phyloP scores from a whole-genome alignment of 1,140 invertebrate genomes.

The Stegodyphus dumicola region DNA sequence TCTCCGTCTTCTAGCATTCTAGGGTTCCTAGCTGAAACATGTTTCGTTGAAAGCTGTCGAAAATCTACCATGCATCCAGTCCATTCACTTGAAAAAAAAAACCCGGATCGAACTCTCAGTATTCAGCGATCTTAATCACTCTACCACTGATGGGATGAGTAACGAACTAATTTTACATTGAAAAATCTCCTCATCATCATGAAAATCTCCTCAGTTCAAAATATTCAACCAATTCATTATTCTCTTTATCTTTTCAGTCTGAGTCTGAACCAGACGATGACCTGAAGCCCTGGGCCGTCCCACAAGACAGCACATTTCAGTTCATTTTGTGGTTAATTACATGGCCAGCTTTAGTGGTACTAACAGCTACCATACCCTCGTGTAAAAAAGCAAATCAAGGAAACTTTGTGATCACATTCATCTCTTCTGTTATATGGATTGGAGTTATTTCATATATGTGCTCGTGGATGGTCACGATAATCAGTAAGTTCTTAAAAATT shows the following conservation, averaged over 20 bases:
- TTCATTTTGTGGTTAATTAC: slow-evolving; percentile 41
- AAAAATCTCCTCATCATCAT: no score
- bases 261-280: slow-evolving; percentile 65
- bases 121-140: no score
- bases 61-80: no score
- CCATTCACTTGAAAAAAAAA: no score
- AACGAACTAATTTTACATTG: no score
- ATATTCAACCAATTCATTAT: neutral
- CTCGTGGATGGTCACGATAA: slow-evolving; percentile 92
- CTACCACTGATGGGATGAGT: no score
- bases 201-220: no score
- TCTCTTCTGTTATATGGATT: slow-evolving; percentile 92
- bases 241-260: slow-evolving; percentile 6
- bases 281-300: slow-evolving; percentile 36
- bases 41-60: no score
- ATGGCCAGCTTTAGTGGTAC: slow-evolving; percentile 50
- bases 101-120: no score
- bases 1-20: no score
- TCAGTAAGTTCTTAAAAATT: slow-evolving; percentile 75
- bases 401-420: slow-evolving; percentile 73
- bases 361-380: slow-evolving; percentile 54
- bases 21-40: no score
- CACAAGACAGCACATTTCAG: slow-evolving; percentile 29
- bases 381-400: slow-evolving; percentile 36
- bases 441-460: slow-evolving; percentile 87